Evolutionary conservation across 2,888 invertebrate species (phyloP).

Genomic region (Cosmia trapezina): DNA sequence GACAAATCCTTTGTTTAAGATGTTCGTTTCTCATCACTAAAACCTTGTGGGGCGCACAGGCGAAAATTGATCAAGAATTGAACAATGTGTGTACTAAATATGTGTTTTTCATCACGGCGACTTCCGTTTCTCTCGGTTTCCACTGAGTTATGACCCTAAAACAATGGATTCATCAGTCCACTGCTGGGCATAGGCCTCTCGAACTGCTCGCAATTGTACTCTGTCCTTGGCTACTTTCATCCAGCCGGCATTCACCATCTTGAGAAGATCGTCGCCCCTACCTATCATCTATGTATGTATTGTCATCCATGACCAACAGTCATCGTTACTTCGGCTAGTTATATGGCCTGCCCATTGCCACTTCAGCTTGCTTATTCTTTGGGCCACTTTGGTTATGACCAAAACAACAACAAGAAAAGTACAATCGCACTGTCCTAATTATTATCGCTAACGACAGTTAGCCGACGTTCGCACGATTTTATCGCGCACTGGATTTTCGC

Average conservation of each 20-base stretch:
- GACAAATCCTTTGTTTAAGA: too few species aligned
- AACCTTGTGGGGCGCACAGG: too few species aligned
- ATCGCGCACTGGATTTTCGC: too few species aligned
- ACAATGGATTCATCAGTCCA: neutral
- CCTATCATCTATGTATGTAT: too few species aligned
- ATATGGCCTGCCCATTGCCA: neutral
- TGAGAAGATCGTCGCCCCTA: neutral
- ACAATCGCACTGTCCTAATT: neutral
- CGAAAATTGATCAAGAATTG: too few species aligned
- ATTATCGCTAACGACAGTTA: neutral
- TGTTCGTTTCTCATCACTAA: too few species aligned
- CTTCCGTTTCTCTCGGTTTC: neutral
- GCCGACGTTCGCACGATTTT: too few species aligned
- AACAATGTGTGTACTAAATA: too few species aligned
- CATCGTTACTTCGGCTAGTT: neutral
- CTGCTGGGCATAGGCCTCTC: neutral
- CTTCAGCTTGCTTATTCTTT: neutral
- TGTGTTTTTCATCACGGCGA: neutral
- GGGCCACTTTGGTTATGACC: neutral
- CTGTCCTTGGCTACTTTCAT: neutral
- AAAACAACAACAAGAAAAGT: neutral
- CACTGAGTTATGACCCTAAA: neutral
- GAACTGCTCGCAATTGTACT: neutral
- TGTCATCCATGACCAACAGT: too few species aligned
- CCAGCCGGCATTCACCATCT: neutral